These are phyloP conservation scores for Thymallus thymallus DNA, from an alignment of 2,113 vertebrate genomes.

Conservation along the genomic window DNA sequence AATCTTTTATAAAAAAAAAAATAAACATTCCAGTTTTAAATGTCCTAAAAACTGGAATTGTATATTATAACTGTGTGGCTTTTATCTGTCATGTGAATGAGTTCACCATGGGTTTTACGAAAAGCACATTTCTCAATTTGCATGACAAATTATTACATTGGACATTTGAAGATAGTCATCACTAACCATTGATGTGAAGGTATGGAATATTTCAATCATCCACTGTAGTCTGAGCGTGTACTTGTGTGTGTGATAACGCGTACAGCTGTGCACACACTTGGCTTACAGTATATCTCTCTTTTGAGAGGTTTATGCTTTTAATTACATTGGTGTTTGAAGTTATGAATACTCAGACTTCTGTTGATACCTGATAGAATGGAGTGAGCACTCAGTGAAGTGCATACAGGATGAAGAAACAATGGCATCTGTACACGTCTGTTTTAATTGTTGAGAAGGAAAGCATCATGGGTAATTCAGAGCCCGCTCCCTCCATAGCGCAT, in stretches of 20 bases:
- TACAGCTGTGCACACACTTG: background rate
- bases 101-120: background rate
- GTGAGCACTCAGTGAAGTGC: background rate
- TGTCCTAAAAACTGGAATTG: slow-evolving; percentile 29
- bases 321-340: background rate
- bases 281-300: background rate
- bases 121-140: too few relatives aligned
- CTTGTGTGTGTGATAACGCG: background rate
- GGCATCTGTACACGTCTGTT: background rate
- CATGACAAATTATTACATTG: too few relatives aligned
- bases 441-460: background rate
- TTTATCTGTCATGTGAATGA: background rate
- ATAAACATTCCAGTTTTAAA: slow-evolving; percentile 88
- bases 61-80: slow-evolving; percentile 23
- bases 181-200: background rate
- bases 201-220: background rate
- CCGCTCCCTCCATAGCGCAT: slow-evolving; percentile 12
- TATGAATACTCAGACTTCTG: background rate
- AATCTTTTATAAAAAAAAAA: slow-evolving; percentile 90
- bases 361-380: background rate
- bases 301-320: background rate
- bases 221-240: background rate
- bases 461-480: slow-evolving; percentile 10
- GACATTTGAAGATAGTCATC: too few relatives aligned
- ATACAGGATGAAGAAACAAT: background rate